Evolutionary conservation across 1,140 invertebrate genomes (phyloP).

Genomic region (Drosophila navojoa): DNA sequence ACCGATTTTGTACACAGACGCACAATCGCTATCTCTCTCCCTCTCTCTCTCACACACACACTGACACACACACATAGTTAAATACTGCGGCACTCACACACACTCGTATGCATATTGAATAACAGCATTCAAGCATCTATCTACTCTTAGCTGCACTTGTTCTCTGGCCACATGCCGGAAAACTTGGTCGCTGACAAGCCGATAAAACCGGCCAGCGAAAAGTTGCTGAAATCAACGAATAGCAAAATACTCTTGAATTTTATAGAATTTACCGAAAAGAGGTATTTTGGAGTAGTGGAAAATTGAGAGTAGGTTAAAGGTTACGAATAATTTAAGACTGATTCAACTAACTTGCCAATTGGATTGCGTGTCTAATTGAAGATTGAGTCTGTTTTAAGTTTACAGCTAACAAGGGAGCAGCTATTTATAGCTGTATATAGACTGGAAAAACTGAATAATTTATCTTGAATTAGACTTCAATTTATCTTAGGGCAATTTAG

Average conservation of each 20-base stretch:
- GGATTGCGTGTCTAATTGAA: too few species aligned
- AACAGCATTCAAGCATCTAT: constrained; percentile 54
- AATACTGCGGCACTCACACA: constrained; percentile 16
- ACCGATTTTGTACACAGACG: constrained; percentile 59
- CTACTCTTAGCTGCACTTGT: constrained; percentile 68
- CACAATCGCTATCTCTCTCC: constrained; percentile 15
- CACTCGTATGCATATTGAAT: constrained; percentile 70
- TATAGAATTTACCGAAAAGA: too few species aligned
- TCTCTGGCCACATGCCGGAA: constrained; percentile 58
- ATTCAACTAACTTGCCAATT: too few species aligned
- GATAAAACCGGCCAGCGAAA: constrained; percentile 18
- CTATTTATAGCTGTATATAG: too few species aligned
- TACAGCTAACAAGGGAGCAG: too few species aligned
- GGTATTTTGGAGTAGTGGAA: too few species aligned
- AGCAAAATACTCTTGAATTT: neutral
- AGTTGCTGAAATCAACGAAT: neutral
- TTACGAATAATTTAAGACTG: too few species aligned
- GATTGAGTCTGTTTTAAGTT: too few species aligned
- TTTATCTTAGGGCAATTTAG: neutral
- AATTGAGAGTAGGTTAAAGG: too few species aligned
- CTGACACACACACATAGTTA: constrained; percentile 5
- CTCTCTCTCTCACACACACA: too few species aligned
- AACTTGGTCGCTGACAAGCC: constrained; percentile 47
- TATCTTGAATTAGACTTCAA: neutral
- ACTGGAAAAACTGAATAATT: neutral